A percentile compares a stretch with the other conserved stretches of the same genome.
phyloP scores from a whole-genome alignment of 1,140 invertebrate species.

The Bombyx mandarina region DNA sequence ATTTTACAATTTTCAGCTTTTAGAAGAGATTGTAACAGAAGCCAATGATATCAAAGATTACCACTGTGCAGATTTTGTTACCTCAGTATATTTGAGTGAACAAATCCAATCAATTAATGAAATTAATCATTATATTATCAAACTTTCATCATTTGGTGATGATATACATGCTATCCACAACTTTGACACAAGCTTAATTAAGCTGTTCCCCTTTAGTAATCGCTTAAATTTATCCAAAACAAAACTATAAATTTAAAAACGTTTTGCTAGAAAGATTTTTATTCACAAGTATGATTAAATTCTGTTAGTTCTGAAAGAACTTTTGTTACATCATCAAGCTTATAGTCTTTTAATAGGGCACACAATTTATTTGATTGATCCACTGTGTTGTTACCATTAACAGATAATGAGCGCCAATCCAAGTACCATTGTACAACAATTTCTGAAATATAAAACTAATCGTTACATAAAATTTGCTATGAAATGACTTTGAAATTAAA shows the following conservation, averaged over 20 bases:
- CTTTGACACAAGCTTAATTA: slow-evolving; percentile 12
- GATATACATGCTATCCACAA: slow-evolving; percentile 20
- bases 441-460: slow-evolving; percentile 22
- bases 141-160: slow-evolving; percentile 12
- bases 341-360: slow-evolving; percentile 25
- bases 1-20: slow-evolving; percentile 11
- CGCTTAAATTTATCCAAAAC: not conserved
- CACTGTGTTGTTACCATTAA: slow-evolving; percentile 21
- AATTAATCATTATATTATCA: slow-evolving; percentile 17
- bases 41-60: slow-evolving; percentile 25
- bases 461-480: too few relatives aligned
- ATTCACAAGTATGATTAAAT: not conserved
- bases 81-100: slow-evolving; percentile 25
- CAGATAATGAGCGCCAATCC: slow-evolving; percentile 34
- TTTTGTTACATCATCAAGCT: slow-evolving; percentile 17
- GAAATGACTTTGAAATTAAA: too few relatives aligned
- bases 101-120: slow-evolving; percentile 26
- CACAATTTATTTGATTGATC: slow-evolving; percentile 26
- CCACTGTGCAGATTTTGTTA: slow-evolving; percentile 28
- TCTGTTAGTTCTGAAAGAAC: slow-evolving; percentile 14
- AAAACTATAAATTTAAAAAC: slow-evolving; percentile 2
- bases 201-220: slow-evolving; percentile 12
- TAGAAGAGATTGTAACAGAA: slow-evolving; percentile 18
- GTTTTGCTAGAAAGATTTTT: not conserved
- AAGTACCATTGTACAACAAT: slow-evolving; percentile 43